These are phyloP conservation scores for Rhagoletis pomonella DNA, from an alignment of 1,140 invertebrate species.

Conservation along the genomic window DNA sequence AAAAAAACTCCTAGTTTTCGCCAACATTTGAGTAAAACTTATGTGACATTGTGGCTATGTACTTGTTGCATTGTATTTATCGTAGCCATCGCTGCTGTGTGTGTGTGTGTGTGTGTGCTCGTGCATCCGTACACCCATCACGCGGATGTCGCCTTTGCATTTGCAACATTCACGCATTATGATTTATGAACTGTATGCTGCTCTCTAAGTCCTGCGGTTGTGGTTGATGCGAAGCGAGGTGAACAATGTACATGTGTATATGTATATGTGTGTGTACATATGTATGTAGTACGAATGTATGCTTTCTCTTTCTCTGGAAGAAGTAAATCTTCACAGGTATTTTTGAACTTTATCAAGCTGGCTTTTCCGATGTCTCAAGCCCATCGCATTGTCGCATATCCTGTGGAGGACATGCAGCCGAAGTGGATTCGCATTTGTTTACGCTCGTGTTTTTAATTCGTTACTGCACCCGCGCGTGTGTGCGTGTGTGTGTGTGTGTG, in stretches of 20 bases:
- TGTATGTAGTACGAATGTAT: neutral
- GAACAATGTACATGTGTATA: too few relatives aligned
- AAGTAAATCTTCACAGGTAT: slow-evolving; percentile 31
- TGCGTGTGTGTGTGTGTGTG: neutral
- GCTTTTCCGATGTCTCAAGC: neutral
- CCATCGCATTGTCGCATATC: neutral
- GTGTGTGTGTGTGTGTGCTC: neutral
- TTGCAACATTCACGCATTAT: neutral
- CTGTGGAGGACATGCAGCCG: neutral
- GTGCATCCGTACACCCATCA: too few relatives aligned
- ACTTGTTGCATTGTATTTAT: neutral
- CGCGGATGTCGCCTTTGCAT: too few relatives aligned
- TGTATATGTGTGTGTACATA: too few relatives aligned
- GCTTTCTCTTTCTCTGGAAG: neutral
- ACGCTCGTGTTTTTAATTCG: neutral
- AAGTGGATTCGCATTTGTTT: neutral
- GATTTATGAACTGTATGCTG: neutral
- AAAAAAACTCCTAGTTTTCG: neutral
- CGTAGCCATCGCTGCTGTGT: neutral
- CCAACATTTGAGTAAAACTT: neutral
- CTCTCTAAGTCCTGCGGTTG: too few relatives aligned
- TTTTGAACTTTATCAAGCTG: slow-evolving; percentile 21
- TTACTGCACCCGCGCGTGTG: neutral
- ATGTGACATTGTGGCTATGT: neutral
- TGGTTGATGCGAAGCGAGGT: too few relatives aligned